A percentile compares a stretch with the other conserved stretches of the same genome.
Conservation (phyloP, 2,797 vertebrate genomes). For the Mormyrops attenuatus region DNA sequence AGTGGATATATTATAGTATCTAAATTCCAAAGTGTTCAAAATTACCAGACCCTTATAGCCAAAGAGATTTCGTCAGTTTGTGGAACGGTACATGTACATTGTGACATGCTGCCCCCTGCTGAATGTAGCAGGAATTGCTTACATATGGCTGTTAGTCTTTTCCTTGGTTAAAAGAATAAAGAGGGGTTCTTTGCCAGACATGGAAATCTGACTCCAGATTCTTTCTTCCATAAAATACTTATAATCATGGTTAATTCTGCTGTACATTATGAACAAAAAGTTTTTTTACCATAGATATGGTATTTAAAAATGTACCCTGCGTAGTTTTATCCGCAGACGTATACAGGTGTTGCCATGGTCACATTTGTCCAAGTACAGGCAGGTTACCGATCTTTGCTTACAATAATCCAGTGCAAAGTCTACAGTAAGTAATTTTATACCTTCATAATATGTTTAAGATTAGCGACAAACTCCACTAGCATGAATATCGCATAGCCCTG, state of each 20-base stretch:
- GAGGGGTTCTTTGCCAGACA: background rate
- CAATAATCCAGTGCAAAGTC: background rate
- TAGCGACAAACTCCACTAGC: background rate
- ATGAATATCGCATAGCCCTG: background rate
- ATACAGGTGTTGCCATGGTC: background rate
- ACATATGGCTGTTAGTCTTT: background rate
- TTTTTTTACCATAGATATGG: background rate
- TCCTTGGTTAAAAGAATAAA: background rate
- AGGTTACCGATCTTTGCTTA: background rate
- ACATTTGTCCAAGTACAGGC: background rate
- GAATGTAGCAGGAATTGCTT: background rate
- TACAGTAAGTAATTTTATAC: background rate
- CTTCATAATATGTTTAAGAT: background rate
- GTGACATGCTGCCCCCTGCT: slow-evolving; percentile 15
- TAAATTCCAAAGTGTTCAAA: background rate
- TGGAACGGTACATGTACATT: background rate
- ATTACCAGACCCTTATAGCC: background rate
- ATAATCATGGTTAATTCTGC: background rate
- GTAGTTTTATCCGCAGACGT: background rate
- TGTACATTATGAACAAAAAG: background rate
- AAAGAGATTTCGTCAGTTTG: background rate
- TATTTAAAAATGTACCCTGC: background rate
- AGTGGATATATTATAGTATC: background rate
- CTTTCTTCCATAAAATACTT: background rate
- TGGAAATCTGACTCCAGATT: background rate